Percentiles rank a stretch among this genome's conserved stretches.
Conservation (phyloP, 1,140 invertebrate genomes). For the Scaptodrosophila lebanonensis region DNA sequence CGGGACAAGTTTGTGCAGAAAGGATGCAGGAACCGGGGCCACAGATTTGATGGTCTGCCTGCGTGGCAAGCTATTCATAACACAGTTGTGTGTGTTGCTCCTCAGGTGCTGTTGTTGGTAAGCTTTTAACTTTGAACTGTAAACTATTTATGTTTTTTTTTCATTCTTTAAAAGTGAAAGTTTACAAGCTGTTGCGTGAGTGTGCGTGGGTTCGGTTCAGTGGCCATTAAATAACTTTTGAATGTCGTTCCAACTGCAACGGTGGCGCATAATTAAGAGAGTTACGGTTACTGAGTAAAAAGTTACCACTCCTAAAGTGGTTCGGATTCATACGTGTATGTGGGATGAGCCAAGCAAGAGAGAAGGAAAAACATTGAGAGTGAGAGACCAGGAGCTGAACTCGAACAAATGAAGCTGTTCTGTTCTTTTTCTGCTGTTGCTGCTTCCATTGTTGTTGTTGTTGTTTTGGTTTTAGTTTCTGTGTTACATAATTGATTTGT, state of each 20-base stretch:
- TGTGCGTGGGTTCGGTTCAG: conserved; percentile 41
- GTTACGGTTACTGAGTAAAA: background rate
- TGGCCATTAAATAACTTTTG: conserved; percentile 60
- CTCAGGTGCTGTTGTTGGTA: conserved; percentile 47
- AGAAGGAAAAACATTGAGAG: no score
- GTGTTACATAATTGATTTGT: conserved; percentile 59
- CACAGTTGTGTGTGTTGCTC: conserved; percentile 11
- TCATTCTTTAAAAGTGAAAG: conserved; percentile 12
- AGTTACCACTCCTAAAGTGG: no score
- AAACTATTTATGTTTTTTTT: conserved; percentile 33
- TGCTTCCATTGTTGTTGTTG: no score
- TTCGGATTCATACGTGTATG: no score
- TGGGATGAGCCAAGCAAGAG: no score
- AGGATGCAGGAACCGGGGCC: no score
- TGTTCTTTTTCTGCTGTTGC: background rate
- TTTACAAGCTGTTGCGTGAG: background rate
- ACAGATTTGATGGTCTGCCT: no score
- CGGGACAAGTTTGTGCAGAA: no score
- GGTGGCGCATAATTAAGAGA: conserved; percentile 49
- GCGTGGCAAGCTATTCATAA: no score
- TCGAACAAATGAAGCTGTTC: conserved; percentile 4
- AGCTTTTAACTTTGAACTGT: conserved; percentile 60
- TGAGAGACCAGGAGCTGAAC: no score
- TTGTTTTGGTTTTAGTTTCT: no score
- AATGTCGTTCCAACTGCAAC: conserved; percentile 61